Evolutionary conservation across 2,888 invertebrate species (phyloP), one percentile per base, ranked within the genome.

Genomic region (Saturnia pavonia): DNA sequence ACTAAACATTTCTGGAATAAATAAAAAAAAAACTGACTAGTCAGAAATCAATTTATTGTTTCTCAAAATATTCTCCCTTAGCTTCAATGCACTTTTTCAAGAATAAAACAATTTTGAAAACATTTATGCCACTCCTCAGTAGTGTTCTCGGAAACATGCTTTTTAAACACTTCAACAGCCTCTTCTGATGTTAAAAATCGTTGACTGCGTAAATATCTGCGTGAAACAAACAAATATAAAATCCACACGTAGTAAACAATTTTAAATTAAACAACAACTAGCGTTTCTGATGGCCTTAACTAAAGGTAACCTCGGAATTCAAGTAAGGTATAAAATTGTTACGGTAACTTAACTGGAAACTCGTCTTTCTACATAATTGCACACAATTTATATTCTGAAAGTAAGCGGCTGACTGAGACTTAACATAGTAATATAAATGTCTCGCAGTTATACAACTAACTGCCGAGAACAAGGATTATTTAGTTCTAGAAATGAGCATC

Each of bases 301-400:
- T 48, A n/a, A 74, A 77, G 72, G 75, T 71, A 70, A 73, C 73
- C 70, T 70, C 67, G 68, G 69, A 70, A 74, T 73, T 72, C 69
- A 69, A 77, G 72, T 57, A 71, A 74, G 70, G 73, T 69, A 73
- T 74, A 75, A 74, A 78, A 80, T 73, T 71, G 78, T 73, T 73
- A 73, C 70, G 66, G 67, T 70, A 78, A 78, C 74, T 75, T 73
- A 66, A 70, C 70, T 68, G n/a, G 70, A 72, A 76, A 76, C 75
- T 78, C 72, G 71, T 74, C 72, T 71, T 71, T 77, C 68, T 73
- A 74, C 72, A 74, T 75, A 80, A 81, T 80, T 78, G 76, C 72
- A 66, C 70, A 72, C 63, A 68, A 80, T 79, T 80, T 75, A 76
- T 72, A 80, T 77, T 77, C 75, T 63, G 48, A 42, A 27, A 27